These are phyloP conservation scores for Rotaria magnacalcarata DNA, from an alignment of 2,888 invertebrate species.

Conservation along the genomic window DNA sequence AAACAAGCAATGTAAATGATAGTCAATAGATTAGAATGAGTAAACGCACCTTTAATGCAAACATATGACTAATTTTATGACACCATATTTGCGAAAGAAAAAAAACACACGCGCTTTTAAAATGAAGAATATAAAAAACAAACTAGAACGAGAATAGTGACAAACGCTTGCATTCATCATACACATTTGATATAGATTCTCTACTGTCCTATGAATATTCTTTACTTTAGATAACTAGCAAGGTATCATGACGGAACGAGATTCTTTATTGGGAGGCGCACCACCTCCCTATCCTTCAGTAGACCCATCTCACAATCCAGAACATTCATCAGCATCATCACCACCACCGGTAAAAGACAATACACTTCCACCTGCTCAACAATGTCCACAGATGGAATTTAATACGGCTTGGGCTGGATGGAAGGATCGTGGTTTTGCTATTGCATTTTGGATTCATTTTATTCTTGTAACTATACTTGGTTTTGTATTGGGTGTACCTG, in stretches of 20 bases:
- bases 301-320: neutral
- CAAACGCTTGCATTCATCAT: neutral
- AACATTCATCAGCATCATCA: neutral
- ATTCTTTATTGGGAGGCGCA: neutral
- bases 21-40: neutral
- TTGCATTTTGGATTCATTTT: slow-evolving; percentile 29
- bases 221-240: neutral
- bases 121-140: neutral
- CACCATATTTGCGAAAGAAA: neutral
- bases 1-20: too few relatives aligned
- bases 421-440: slow-evolving; percentile 24
- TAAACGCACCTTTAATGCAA: neutral
- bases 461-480: neutral
- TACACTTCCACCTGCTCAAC: neutral
- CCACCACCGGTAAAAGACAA: neutral
- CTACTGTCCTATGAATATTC: neutral
- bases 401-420: neutral
- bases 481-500: slow-evolving; percentile 11
- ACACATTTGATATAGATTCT: neutral
- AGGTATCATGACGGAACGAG: neutral
- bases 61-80: neutral
- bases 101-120: neutral
- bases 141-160: neutral
- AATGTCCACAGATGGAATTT: neutral
- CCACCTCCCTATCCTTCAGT: neutral